phyloP scores from a whole-genome alignment of 2,113 vertebrate species.

The Chelonoidis abingdonii region DNA sequence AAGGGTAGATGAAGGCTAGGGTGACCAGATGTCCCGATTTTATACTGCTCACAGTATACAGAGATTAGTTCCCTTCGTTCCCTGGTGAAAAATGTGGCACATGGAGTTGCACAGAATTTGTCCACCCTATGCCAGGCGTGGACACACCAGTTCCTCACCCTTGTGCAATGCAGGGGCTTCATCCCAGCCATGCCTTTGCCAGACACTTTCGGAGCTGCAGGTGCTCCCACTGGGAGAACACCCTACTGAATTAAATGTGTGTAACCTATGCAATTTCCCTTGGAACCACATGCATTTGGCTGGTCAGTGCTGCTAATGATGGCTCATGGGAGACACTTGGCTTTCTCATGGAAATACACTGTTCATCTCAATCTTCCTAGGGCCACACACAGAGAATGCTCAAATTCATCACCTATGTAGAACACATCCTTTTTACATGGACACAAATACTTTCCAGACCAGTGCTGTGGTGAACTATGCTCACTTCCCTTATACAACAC shows the following conservation, averaged over 20 bases:
- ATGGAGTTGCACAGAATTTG: neutral
- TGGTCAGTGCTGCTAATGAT: neutral
- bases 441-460: neutral
- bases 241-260: neutral
- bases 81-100: neutral
- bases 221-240: neutral
- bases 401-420: neutral
- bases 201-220: neutral
- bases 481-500: neutral
- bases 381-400: neutral
- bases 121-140: neutral
- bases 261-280: too few species aligned
- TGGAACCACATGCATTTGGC: neutral
- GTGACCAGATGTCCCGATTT: too few species aligned
- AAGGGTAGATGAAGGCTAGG: too few species aligned
- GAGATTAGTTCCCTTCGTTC: neutral
- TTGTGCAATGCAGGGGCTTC: neutral
- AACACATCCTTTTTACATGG: neutral
- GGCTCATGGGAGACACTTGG: neutral
- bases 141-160: neutral
- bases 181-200: neutral
- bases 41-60: neutral
- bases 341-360: neutral
- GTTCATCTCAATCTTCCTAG: neutral
- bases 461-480: neutral